These are phyloP conservation scores for Eupsilia transversa DNA, from an alignment of 2,888 invertebrate species.

Conservation along the genomic window DNA sequence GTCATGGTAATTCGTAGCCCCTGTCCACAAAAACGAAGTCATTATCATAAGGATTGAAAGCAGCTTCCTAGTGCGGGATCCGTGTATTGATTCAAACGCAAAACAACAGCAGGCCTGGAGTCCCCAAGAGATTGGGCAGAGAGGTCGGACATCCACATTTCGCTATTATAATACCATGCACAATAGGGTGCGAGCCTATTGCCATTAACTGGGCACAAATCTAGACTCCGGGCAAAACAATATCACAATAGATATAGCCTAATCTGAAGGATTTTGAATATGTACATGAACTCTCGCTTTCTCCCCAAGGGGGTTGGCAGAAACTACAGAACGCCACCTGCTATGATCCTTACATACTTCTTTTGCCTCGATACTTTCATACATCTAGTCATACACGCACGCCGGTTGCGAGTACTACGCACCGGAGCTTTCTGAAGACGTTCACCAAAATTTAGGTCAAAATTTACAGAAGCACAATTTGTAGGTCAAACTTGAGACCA, in stretches of 20 bases:
- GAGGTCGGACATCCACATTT: background rate
- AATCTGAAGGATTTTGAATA: background rate
- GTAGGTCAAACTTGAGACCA: slow-evolving; percentile 10
- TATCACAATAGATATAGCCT: background rate
- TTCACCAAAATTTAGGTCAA: background rate
- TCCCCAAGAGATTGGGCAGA: background rate
- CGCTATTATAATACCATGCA: background rate
- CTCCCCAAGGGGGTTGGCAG: no score
- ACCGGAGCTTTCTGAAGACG: no score
- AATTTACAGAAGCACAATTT: background rate
- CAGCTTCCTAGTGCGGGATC: background rate
- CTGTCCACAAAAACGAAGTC: background rate
- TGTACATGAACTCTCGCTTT: no score
- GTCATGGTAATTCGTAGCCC: background rate
- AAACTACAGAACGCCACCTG: no score
- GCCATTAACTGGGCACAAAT: background rate
- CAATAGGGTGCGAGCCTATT: background rate
- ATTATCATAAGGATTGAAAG: background rate
- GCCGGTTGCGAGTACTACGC: no score
- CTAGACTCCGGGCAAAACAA: background rate
- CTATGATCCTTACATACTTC: no score
- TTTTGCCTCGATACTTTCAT: no score
- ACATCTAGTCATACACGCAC: no score
- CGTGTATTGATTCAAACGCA: background rate
- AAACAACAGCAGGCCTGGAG: background rate